Evolutionary conservation across 2,888 invertebrate species (phyloP), one percentile per base, ranked within the genome.

Genomic region (Microctonus hyperodae): DNA sequence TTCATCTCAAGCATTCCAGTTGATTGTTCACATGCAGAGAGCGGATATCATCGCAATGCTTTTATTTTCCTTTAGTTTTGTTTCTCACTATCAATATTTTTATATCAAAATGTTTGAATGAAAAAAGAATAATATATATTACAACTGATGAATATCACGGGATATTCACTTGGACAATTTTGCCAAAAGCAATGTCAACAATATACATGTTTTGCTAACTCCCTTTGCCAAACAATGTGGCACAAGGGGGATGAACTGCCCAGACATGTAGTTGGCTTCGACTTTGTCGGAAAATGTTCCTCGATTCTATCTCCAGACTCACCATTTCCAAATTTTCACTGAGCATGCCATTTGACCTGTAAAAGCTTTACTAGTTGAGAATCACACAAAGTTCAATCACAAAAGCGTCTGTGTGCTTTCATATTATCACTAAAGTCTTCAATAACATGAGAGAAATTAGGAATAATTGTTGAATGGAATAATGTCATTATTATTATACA

Each of bases 191-290:
- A 22, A 53, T 60, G 50, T 50, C 33, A 33, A 16, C n/a, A 16
- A 16, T 44, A 16, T 44, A 44, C 48, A 48, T 51, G 53, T 62
- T 62, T 62, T 53, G 28, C 20, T 53, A 53, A 62, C 51, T 62
- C 60, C 33, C 51, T 62, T 53, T 44, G 22, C n/a, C 62, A 53
- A 62, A 62, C 62, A 62, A 62, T 62, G 53, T 11, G 53, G 25
- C 35, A 6, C 53, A 53, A 53, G 51, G 35, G 62, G 44, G 53
- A 62, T 53, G 51, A 53, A 62, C 62, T 53, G 51, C 53, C 53
- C 35, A 53, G 33, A 53, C 62, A 62, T n/a, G n/a, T 62, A 53
- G 62, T 62, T 62, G 62, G 62, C 37, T 62, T 62, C 51, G 22
- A 62, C 53, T 62, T 62, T 53, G 23, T 37, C 50, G 62, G n/a